phyloP scores from a whole-genome alignment of 2,888 invertebrate genomes.

The Helicoverpa assulta region DNA sequence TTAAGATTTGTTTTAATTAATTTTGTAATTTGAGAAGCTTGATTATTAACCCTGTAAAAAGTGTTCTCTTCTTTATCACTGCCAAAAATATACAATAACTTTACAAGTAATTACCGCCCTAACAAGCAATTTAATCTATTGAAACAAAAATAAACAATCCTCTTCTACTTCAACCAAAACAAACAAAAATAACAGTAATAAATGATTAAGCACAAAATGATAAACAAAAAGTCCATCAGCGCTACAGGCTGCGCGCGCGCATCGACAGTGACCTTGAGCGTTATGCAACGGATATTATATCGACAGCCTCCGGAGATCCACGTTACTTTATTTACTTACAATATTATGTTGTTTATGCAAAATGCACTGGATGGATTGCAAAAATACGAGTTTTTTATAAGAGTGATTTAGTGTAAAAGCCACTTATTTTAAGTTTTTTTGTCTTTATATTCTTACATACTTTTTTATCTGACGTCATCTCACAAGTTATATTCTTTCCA shows the following conservation, averaged over 20 bases:
- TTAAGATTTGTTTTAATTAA: neutral
- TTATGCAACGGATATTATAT: conserved; percentile 64
- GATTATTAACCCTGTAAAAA: no score
- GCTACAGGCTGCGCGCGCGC: conserved; percentile 40
- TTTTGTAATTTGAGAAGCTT: no score
- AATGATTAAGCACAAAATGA: conserved; percentile 28
- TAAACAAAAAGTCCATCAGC: conserved; percentile 44
- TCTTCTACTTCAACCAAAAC: neutral
- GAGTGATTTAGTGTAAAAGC: neutral
- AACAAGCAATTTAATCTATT: neutral
- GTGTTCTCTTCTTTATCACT: no score
- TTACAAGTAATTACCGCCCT: no score
- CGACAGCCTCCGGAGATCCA: conserved; percentile 50
- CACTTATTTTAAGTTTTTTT: neutral
- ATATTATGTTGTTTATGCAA: conserved; percentile 8
- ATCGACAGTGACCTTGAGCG: conserved; percentile 66
- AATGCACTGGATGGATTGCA: neutral
- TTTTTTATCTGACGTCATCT: no score
- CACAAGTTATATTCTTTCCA: no score
- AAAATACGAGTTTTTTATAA: neutral
- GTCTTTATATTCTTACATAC: no score
- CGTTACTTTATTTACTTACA: conserved; percentile 23
- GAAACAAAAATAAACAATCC: neutral
- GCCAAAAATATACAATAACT: no score
- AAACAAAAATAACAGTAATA: conserved; percentile 22